Base-by-base conservation (phyloP, 2,888 invertebrate genomes). In the Sminthurinus aureus region DNA sequence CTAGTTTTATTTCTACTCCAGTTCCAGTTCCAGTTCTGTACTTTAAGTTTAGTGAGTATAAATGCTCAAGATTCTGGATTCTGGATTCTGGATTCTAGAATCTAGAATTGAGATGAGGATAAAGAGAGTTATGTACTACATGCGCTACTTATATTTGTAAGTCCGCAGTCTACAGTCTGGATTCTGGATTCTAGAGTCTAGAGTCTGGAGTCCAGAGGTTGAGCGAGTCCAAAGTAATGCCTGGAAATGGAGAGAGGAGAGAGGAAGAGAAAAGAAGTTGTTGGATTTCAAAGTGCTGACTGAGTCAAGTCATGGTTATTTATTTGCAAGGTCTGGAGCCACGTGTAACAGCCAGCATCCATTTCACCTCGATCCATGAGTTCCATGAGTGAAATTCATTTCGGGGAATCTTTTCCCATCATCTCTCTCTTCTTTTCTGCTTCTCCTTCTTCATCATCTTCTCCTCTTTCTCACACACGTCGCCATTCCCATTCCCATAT, bases 241-340 rank as follows among this genome's bases (percentile, higher is more conserved):
- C 38, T 6, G 6, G 69, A 22, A 20, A 24, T n/a, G n/a, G 75
- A 51, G 64, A 64, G 64, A 64, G 78, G 69, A 22, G 64, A 64
- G 64, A 71, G 3, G 26, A 26, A 74, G 22, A 52, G 52, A 75
- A 38, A 75, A 75, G 50, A 75, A 75, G 75, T 75, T 52, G 75
- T 52, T 51, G 75, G 75, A 75, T 75, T 75, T 75, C 75, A 75
- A 75, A 75, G 75, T 75, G 75, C 75, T 75, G 75, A 75, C 75
- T 75, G 38, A 50, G 75, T 50, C 75, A 75, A 38, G 50, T 75
- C 75, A 75, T 75, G 51, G 50, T 75, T 50, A 50, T 75, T 75
- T 50, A 50, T 75, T 75, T 38, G 51, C 18, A n/a, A 75, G 51
- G 75, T 75, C 75, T 75, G 75, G 75, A 75, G 75, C 75, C 75